Evolutionary conservation across 1,140 invertebrate genomes (phyloP).

Genomic region (Brachionus sp.): DNA sequence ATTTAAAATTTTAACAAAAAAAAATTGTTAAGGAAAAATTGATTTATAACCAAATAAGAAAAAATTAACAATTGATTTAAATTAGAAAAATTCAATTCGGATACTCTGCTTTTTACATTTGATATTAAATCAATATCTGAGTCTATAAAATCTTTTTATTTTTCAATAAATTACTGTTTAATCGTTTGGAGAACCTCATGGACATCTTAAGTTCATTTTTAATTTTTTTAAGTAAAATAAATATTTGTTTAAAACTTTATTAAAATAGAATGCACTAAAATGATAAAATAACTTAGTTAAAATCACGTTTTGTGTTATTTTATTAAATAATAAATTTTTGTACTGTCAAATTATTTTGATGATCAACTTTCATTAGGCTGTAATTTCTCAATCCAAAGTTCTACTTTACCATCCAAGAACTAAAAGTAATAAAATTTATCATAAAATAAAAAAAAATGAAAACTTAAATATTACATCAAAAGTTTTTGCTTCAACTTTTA

Average conservation of each 20-base stretch:
- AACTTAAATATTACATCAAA: conserved; percentile 28
- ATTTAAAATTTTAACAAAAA: too few species aligned
- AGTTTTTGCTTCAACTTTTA: not conserved
- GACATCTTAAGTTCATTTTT: too few species aligned
- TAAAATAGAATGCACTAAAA: not conserved
- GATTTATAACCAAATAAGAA: too few species aligned
- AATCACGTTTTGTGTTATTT: not conserved
- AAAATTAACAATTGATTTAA: too few species aligned
- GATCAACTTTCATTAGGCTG: not conserved
- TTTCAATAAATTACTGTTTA: too few species aligned
- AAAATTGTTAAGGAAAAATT: too few species aligned
- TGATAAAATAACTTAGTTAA: not conserved
- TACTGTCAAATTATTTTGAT: not conserved
- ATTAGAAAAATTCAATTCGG: too few species aligned
- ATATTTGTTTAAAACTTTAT: not conserved
- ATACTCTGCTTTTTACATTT: too few species aligned
- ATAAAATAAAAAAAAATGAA: not conserved
- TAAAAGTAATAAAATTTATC: conserved; percentile 1
- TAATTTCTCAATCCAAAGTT: conserved; percentile 36
- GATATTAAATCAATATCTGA: too few species aligned
- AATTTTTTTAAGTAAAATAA: not conserved
- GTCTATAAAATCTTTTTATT: too few species aligned
- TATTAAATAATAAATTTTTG: not conserved
- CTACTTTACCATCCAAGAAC: conserved; percentile 43
- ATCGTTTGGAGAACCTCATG: too few species aligned